These are phyloP conservation scores for Myotis vivesi DNA, from an alignment of 2,797 vertebrate species.

Conservation along the genomic window DNA sequence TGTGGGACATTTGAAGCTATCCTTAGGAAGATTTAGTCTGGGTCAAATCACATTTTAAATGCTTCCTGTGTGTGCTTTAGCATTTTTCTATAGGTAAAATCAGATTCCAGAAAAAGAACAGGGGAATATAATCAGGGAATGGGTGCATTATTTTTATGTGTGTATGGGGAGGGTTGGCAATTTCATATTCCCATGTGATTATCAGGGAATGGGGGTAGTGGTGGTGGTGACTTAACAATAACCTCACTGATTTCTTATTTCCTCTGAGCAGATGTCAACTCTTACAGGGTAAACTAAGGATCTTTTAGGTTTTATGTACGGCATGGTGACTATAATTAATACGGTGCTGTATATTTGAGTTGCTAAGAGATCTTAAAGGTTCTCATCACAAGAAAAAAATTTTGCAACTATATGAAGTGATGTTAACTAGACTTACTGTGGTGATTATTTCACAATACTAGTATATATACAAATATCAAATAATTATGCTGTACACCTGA, in stretches of 20 bases:
- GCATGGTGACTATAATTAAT: not conserved
- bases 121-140: not conserved
- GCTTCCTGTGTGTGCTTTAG: not conserved
- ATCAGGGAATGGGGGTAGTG: not conserved
- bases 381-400: not conserved
- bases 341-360: not conserved
- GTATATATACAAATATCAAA: not conserved
- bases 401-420: not conserved
- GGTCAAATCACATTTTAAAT: not conserved
- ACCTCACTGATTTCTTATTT: not conserved
- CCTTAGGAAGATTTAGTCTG: not conserved
- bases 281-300: not conserved
- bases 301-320: not conserved
- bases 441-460: not conserved
- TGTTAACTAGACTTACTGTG: not conserved
- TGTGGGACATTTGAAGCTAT: not conserved
- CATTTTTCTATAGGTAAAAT: not conserved
- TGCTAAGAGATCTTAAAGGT: not conserved
- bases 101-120: not conserved
- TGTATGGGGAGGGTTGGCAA: not conserved
- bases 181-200: not conserved
- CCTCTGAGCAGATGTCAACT: not conserved
- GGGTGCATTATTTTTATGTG: not conserved
- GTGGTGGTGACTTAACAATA: not conserved
- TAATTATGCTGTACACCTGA: not conserved